phyloP scores from a whole-genome alignment of 1,140 invertebrate genomes.

The Medauroidea extradentata region DNA sequence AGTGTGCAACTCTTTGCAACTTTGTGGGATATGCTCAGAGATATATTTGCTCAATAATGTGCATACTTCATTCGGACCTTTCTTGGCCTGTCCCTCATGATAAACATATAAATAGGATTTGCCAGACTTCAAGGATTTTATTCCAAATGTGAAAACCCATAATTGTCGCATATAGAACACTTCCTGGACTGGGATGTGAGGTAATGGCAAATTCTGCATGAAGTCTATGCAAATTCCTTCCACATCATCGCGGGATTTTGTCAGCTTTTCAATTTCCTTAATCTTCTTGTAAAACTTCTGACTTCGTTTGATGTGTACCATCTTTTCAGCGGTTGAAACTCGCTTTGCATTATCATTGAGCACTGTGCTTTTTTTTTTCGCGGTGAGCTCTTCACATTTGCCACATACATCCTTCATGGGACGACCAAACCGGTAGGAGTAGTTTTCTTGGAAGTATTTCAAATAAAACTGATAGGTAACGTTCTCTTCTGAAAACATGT shows the following conservation, averaged over 20 bases:
- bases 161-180: constrained; percentile 7
- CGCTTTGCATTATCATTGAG: constrained; percentile 18
- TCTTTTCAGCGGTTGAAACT: constrained; percentile 15
- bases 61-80: too few relatives aligned
- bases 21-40: too few relatives aligned
- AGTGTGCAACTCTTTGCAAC: too few relatives aligned
- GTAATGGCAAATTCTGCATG: constrained; percentile 7
- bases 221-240: not conserved
- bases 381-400: constrained; percentile 18
- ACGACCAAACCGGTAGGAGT: constrained; percentile 16
- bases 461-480: too few relatives aligned
- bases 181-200: constrained; percentile 6
- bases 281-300: constrained; percentile 15
- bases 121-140: too few relatives aligned
- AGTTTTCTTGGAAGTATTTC: constrained; percentile 19
- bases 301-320: constrained; percentile 10
- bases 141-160: too few relatives aligned
- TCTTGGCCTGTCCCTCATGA: too few relatives aligned
- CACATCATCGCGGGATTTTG: not conserved
- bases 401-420: constrained; percentile 19
- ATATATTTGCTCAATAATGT: too few relatives aligned
- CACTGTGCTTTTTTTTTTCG: constrained; percentile 17
- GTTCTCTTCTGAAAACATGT: too few relatives aligned
- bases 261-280: constrained; percentile 6
- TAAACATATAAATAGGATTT: too few relatives aligned